Evolutionary conservation across 2,113 vertebrate species (phyloP).

Genomic region (Tricholaema leucomelas): DNA sequence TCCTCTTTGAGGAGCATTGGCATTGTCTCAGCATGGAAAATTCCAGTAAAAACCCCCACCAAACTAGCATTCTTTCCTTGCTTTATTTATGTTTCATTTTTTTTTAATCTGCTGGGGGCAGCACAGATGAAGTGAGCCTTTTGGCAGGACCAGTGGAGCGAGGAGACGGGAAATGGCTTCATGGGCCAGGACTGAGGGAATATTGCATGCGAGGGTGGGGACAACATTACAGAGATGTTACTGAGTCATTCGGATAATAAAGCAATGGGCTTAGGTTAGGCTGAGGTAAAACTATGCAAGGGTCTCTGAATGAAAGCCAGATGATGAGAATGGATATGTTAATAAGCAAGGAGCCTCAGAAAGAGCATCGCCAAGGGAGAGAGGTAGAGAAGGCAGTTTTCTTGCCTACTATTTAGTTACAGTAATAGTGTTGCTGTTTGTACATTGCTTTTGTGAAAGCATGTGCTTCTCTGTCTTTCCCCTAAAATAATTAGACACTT

Average conservation of each 20-base stretch:
- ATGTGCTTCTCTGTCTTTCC: not conserved
- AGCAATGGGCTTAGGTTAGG: not conserved
- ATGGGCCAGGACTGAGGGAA: not conserved
- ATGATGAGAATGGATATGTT: not conserved
- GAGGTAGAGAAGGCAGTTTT: not conserved
- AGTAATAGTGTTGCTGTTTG: not conserved
- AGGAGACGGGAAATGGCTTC: not conserved
- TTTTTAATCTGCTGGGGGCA: slow-evolving; percentile 5
- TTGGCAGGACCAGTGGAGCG: not conserved
- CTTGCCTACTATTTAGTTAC: not conserved
- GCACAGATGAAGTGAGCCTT: slow-evolving; percentile 12
- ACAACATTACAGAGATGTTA: not conserved
- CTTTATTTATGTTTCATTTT: not conserved
- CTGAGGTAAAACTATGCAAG: not conserved
- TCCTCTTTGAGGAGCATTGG: not conserved
- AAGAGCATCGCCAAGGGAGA: not conserved
- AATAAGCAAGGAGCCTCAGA: not conserved
- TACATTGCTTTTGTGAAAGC: not conserved
- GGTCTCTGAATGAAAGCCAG: slow-evolving; percentile 10
- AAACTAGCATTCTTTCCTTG: not conserved
- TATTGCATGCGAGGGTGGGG: not conserved
- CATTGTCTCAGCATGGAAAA: not conserved
- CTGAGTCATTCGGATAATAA: not conserved
- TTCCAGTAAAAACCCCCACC: not conserved
- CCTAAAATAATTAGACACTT: not conserved